Conservation (phyloP, 2,797 vertebrate species). For the Ctenopoma kingsleyae region DNA sequence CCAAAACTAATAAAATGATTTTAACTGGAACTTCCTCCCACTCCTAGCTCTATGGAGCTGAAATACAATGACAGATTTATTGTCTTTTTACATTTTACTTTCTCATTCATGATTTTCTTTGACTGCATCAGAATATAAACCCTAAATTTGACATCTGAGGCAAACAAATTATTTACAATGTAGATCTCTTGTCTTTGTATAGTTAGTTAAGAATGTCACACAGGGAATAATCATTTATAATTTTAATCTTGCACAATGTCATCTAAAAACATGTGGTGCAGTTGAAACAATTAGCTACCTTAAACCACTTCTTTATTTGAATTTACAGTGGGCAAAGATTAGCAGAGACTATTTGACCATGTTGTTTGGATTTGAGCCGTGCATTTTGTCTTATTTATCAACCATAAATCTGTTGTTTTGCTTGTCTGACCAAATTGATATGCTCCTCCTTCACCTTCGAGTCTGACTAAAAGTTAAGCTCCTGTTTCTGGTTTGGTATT, state of each 20-base stretch:
- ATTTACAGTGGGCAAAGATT: not conserved
- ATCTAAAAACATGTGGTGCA: not conserved
- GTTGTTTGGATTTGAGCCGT: conserved; percentile 7
- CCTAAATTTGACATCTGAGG: conserved; percentile 13
- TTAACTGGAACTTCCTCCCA: conserved; percentile 17
- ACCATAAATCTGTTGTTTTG: conserved; percentile 14
- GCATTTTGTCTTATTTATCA: conserved; percentile 26
- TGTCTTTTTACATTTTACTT: conserved; percentile 22
- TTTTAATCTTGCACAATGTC: conserved; percentile 3
- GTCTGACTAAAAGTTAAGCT: conserved; percentile 21
- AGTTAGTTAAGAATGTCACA: conserved; percentile 13
- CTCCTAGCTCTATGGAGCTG: not conserved
- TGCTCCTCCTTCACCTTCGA: conserved; percentile 11
- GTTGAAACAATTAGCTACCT: not conserved
- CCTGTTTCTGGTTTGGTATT: conserved; percentile 21
- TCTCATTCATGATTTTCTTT: conserved; percentile 23
- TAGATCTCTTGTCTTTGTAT: conserved; percentile 8
- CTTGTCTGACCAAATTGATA: conserved; percentile 17
- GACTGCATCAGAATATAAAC: conserved; percentile 33
- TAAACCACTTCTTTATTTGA: not conserved
- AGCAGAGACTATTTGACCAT: not conserved
- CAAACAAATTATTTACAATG: conserved; percentile 21
- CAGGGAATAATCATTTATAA: conserved; percentile 3
- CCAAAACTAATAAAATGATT: conserved; percentile 33
- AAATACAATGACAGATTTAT: conserved; percentile 22